Percentiles rank a stretch among this genome's conserved stretches.
These are phyloP conservation scores for Athetis lepigone DNA, from an alignment of 2,888 invertebrate genomes.

Conservation along the genomic window DNA sequence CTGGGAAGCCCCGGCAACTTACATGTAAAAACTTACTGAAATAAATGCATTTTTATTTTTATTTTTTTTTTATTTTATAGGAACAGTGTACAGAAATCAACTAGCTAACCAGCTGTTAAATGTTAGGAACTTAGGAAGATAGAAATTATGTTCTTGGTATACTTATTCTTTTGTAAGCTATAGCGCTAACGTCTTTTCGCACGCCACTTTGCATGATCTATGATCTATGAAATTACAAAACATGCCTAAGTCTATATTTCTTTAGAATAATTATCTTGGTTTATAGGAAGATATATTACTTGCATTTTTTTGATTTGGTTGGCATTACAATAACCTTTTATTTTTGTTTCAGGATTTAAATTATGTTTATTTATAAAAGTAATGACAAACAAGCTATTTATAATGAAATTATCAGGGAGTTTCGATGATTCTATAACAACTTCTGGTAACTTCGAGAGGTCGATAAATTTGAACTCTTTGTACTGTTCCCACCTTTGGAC, in stretches of 20 bases:
- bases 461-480: constrained; percentile 80
- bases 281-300: not conserved
- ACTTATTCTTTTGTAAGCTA: constrained; percentile 12
- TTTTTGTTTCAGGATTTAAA: constrained; percentile 67
- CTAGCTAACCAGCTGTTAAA: not conserved
- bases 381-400: constrained; percentile 44
- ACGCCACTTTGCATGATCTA: constrained; percentile 36
- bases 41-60: no score
- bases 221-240: constrained; percentile 29
- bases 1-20: no score
- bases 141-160: not conserved
- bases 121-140: no score
- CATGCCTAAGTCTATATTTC: constrained; percentile 7
- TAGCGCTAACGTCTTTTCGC: constrained; percentile 15
- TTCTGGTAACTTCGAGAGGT: constrained; percentile 70
- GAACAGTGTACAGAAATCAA: constrained; percentile 7
- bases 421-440: constrained; percentile 72
- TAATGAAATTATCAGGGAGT: constrained; percentile 78
- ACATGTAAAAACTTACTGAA: no score
- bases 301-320: not conserved
- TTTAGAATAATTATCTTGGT: not conserved
- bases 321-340: not conserved
- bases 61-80: no score
- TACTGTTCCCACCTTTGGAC: constrained; percentile 86
- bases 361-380: constrained; percentile 33